Percentiles rank a stretch among this genome's conserved stretches.
Conservation (phyloP, 2,113 vertebrate genomes). For the Leptocoma aspasia region DNA sequence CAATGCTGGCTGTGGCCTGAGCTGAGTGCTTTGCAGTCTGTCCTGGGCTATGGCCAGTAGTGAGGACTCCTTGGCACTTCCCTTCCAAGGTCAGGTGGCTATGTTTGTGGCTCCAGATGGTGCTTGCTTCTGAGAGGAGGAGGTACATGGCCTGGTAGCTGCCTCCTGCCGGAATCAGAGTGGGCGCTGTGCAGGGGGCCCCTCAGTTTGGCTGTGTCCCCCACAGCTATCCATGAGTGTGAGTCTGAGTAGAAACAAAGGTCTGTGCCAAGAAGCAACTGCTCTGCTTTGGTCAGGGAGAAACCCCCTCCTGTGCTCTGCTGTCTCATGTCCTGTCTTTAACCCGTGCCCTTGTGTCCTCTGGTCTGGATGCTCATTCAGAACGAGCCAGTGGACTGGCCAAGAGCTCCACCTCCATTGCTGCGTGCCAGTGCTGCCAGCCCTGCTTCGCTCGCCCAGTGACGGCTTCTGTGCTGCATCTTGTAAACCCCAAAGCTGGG, state of each 20-base stretch:
- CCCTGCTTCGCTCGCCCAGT: rapidly evolving
- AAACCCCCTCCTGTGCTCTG: neutral
- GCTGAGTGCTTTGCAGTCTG: rapidly evolving
- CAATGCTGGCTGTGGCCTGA: neutral
- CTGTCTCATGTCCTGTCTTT: neutral
- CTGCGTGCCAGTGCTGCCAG: neutral
- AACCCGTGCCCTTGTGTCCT: neutral
- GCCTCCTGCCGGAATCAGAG: rapidly evolving
- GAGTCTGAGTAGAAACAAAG: neutral
- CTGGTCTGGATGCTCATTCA: neutral
- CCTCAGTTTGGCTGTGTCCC: neutral
- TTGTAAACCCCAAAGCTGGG: neutral
- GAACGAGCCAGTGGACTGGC: neutral
- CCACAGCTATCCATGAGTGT: neutral
- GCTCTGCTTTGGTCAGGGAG: neutral
- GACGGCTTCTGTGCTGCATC: neutral
- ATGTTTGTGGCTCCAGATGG: neutral
- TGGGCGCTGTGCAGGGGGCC: rapidly evolving
- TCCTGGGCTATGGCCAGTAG: neutral
- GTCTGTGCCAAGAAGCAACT: neutral
- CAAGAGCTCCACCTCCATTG: neutral
- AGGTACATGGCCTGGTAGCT: neutral
- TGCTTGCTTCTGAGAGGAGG: neutral
- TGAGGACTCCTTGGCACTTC: neutral
- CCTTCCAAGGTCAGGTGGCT: neutral